Evolutionary conservation across 2,797 vertebrate species (phyloP).

Genomic region (Enteromius afrohamiltoni): DNA sequence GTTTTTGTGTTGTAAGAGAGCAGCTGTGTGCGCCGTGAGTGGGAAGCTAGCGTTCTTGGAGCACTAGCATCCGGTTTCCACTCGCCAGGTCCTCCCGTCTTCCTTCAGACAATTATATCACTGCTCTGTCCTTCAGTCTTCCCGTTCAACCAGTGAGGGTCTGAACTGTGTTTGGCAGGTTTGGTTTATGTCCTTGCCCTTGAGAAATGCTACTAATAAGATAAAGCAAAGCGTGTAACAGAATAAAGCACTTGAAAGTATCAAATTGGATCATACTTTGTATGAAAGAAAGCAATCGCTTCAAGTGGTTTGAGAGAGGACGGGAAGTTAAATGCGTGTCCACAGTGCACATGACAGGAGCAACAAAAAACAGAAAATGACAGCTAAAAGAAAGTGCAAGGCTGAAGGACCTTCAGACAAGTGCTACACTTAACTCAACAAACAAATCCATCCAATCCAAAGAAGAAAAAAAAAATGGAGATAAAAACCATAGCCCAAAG

Average conservation of each 20-base stretch:
- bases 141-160: slow-evolving; percentile 10
- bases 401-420: background rate
- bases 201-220: slow-evolving; percentile 44
- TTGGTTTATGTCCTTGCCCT: slow-evolving; percentile 30
- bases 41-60: slow-evolving; percentile 35
- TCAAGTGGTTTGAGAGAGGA: slow-evolving; percentile 23
- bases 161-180: slow-evolving; percentile 6
- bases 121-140: slow-evolving; percentile 36
- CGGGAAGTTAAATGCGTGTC: background rate
- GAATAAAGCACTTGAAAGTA: slow-evolving; percentile 43
- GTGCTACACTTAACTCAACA: background rate
- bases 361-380: background rate
- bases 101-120: slow-evolving; percentile 37
- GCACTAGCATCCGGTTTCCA: slow-evolving; percentile 41
- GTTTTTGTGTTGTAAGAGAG: slow-evolving; percentile 42
- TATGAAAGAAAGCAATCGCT: slow-evolving; percentile 44
- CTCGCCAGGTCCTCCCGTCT: slow-evolving; percentile 34
- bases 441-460: no score
- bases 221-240: slow-evolving; percentile 46
- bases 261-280: slow-evolving; percentile 51
- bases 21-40: slow-evolving; percentile 55
- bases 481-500: background rate
- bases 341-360: slow-evolving; percentile 4
- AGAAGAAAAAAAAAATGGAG: background rate
- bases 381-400: background rate